A percentile compares a stretch with the other conserved stretches of the same genome.
Evolutionary conservation across 2,888 invertebrate genomes (phyloP).

Genomic region (Yponomeuta sedellus): DNA sequence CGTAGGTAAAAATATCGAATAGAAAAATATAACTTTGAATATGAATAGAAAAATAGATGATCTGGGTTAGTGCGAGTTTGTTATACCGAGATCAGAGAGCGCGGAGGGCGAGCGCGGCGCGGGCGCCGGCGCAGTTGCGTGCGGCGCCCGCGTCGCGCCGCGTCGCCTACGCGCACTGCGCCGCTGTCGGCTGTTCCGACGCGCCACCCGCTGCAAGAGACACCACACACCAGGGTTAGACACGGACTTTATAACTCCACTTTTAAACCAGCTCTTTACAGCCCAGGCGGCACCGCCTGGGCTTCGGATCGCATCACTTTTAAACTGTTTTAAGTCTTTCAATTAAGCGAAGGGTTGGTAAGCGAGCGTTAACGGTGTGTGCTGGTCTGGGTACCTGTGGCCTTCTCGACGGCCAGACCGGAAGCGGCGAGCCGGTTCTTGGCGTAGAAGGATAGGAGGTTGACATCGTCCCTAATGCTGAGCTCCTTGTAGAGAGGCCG

Average conservation of each 20-base stretch:
- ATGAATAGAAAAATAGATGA: conserved; percentile 61
- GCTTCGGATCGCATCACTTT: conserved; percentile 30
- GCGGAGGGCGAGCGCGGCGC: conserved; percentile 48
- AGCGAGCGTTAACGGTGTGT: conserved; percentile 62
- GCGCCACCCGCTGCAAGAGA: conserved; percentile 76
- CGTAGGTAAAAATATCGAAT: conserved; percentile 35
- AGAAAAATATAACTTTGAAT: conserved; percentile 45
- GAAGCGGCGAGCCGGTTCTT: conserved; percentile 84
- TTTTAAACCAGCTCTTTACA: conserved; percentile 35
- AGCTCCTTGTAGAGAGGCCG: conserved; percentile 83
- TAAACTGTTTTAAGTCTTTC: conserved; percentile 42
- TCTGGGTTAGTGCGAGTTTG: conserved; percentile 65
- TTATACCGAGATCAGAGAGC: conserved; percentile 74
- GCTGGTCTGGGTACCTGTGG: conserved; percentile 65
- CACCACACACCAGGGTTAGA: conserved; percentile 74
- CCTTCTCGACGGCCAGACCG: conserved; percentile 64
- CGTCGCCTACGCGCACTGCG: conserved; percentile 72
- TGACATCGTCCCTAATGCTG: conserved; percentile 89
- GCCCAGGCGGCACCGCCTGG: conserved; percentile 36
- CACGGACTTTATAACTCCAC: conserved; percentile 59
- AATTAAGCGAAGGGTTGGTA: conserved; percentile 55
- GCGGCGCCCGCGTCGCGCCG: conserved; percentile 34
- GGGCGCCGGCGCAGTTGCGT: conserved; percentile 15
- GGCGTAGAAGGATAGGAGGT: conserved; percentile 91
- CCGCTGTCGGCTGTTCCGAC: conserved; percentile 75